Evolutionary conservation across 2,797 vertebrate genomes (phyloP).

Genomic region (Coranthus polyacanthus): DNA sequence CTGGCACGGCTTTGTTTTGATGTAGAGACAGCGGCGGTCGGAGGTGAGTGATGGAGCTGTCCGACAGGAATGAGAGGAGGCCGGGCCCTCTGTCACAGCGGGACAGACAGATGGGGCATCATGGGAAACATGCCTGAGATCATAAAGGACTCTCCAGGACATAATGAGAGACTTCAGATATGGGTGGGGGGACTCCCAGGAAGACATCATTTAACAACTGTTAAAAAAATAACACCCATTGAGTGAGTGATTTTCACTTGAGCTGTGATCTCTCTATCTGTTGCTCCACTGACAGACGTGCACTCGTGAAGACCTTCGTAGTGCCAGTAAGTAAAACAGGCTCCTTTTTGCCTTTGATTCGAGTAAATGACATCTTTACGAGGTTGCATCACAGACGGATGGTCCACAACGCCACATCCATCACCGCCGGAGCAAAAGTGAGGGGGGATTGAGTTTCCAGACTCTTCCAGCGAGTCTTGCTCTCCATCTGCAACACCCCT

Average conservation of each 20-base stretch:
- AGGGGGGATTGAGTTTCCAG: constrained; percentile 74
- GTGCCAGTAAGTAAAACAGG: constrained; percentile 67
- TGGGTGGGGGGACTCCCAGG: constrained; percentile 52
- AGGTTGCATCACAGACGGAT: constrained; percentile 70
- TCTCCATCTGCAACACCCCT: constrained; percentile 66
- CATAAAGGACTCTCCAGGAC: constrained; percentile 68
- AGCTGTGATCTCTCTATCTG: constrained; percentile 72
- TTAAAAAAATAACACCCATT: constrained; percentile 60
- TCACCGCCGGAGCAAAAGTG: constrained; percentile 62
- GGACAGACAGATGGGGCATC: constrained; percentile 77
- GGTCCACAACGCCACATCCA: constrained; percentile 71
- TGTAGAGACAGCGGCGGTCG: constrained; percentile 65
- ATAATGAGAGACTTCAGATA: constrained; percentile 70
- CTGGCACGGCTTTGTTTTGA: constrained; percentile 71
- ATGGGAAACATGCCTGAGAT: constrained; percentile 72
- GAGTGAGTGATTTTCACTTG: constrained; percentile 72
- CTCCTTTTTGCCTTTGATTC: constrained; percentile 77
- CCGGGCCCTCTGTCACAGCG: constrained; percentile 67
- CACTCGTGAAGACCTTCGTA: constrained; percentile 55
- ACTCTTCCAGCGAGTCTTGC: constrained; percentile 67
- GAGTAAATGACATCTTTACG: constrained; percentile 81
- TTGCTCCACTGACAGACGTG: constrained; percentile 48
- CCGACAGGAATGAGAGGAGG: constrained; percentile 71
- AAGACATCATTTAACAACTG: constrained; percentile 76
- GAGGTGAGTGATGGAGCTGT: constrained; percentile 76